A percentile compares a stretch with the other conserved stretches of the same genome.
These are phyloP conservation scores for Lepidostoma basale DNA, from an alignment of 1,140 invertebrate genomes.

Conservation along the genomic window DNA sequence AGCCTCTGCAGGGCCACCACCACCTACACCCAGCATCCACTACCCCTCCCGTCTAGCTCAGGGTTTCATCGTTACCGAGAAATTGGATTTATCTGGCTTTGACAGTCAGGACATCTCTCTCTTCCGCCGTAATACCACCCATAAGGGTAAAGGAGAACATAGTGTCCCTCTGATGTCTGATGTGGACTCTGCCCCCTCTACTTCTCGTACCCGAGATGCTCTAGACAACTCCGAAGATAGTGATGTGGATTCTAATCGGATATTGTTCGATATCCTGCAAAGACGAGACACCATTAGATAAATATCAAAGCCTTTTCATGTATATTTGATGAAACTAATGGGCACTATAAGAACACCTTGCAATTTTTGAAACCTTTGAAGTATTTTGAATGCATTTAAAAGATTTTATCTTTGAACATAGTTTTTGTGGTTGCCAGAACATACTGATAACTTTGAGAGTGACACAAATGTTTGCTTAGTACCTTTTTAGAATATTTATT, in stretches of 20 bases:
- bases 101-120: slow-evolving; percentile 50
- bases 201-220: slow-evolving; percentile 32
- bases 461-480: background rate
- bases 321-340: background rate
- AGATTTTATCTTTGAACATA: background rate
- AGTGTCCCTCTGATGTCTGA: slow-evolving; percentile 52
- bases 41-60: slow-evolving; percentile 49
- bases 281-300: slow-evolving; percentile 50
- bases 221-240: slow-evolving; percentile 50
- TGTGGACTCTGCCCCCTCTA: slow-evolving; percentile 33
- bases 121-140: slow-evolving; percentile 45
- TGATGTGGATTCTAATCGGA: slow-evolving; percentile 53
- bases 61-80: slow-evolving; percentile 41
- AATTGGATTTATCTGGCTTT: slow-evolving; percentile 40
- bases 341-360: too few relatives aligned
- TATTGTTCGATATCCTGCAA: slow-evolving; percentile 55
- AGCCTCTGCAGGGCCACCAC: slow-evolving; percentile 2
- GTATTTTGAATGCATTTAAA: background rate
- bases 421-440: background rate
- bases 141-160: slow-evolving; percentile 48
- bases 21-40: slow-evolving; percentile 49
- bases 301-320: background rate
- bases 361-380: background rate
- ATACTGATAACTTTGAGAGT: background rate
- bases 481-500: background rate